Conservation (phyloP, 2,113 vertebrate species). For the Lophotis ruficrista region DNA sequence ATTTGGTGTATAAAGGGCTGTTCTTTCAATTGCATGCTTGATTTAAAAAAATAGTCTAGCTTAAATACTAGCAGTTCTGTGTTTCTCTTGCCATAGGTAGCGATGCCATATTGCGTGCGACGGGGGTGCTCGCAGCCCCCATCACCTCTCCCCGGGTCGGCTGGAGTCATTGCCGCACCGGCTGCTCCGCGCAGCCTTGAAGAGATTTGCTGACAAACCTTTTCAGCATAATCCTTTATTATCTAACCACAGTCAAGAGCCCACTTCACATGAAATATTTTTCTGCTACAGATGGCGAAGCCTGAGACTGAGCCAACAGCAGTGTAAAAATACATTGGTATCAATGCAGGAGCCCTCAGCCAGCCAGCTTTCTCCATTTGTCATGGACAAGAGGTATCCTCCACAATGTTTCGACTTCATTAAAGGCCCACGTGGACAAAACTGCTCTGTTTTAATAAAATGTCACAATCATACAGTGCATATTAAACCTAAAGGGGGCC, state of each 20-base stretch:
- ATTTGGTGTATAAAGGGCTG: neutral
- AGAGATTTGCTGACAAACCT: slow-evolving; percentile 50
- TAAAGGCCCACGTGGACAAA: neutral
- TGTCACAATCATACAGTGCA: neutral
- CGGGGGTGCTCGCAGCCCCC: neutral
- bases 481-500: neutral
- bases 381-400: neutral
- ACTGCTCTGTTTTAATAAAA: neutral
- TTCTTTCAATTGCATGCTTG: neutral
- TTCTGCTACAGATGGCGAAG: slow-evolving; percentile 60
- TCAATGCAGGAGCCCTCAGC: neutral
- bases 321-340: slow-evolving; percentile 36
- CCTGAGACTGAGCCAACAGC: slow-evolving; percentile 23
- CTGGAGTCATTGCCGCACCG: neutral
- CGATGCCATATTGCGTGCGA: neutral
- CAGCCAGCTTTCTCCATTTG: neutral
- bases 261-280: slow-evolving; percentile 40
- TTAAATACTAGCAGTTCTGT: neutral
- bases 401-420: neutral
- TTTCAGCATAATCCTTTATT: slow-evolving; percentile 34
- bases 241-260: slow-evolving; percentile 29
- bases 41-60: neutral
- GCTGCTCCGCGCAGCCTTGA: neutral
- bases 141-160: neutral
- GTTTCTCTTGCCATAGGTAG: neutral